Percentiles rank a stretch among this genome's conserved stretches.
Evolutionary conservation across 2,888 invertebrate species (phyloP).

Genomic region (Nineta flava): DNA sequence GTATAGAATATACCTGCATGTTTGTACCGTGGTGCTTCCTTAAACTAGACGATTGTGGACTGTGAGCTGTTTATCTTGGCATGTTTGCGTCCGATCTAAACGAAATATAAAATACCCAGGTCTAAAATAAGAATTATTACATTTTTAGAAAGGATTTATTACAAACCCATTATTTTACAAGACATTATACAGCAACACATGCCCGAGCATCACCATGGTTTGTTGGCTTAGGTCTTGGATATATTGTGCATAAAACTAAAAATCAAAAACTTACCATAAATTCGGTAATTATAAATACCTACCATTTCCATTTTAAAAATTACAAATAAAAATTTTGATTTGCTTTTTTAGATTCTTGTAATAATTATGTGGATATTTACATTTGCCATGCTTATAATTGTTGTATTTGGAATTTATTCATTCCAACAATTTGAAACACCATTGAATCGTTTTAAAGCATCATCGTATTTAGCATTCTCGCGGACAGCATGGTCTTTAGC

Average conservation of each 20-base stretch:
- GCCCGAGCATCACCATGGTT: not conserved
- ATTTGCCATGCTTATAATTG: not conserved
- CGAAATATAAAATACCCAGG: no score
- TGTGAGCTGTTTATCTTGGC: no score
- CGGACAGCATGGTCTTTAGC: conserved; percentile 30
- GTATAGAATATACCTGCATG: no score
- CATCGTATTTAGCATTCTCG: conserved; percentile 23
- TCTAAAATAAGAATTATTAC: no score
- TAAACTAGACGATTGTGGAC: no score
- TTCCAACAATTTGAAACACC: conserved; percentile 8
- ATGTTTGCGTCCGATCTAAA: no score
- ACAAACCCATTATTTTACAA: not conserved
- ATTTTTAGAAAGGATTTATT: not conserved
- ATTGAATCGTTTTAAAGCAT: conserved; percentile 16
- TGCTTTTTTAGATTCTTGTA: no score
- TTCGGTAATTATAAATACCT: not conserved
- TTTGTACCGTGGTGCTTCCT: no score
- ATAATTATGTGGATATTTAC: not conserved
- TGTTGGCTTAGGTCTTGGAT: not conserved
- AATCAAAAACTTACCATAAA: not conserved
- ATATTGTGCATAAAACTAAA: not conserved
- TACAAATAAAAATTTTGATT: no score
- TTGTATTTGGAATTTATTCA: not conserved
- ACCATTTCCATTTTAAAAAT: no score
- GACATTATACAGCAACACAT: not conserved